These are phyloP conservation scores for Monomorium pharaonis DNA, from an alignment of 1,140 invertebrate species.

Conservation along the genomic window DNA sequence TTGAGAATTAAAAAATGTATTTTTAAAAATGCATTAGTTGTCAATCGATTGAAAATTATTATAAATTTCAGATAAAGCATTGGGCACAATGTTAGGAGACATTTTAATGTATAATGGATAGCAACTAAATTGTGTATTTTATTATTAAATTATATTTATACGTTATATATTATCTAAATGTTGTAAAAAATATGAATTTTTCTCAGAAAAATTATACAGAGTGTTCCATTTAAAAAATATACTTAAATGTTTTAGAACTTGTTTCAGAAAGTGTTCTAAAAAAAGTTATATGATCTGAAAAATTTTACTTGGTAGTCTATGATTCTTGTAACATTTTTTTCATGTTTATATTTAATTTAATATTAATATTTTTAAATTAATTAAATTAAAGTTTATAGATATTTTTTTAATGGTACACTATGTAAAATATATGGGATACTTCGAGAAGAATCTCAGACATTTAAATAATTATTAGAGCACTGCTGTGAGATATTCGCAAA, in stretches of 20 bases:
- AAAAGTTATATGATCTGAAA: no score
- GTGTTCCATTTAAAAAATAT: no score
- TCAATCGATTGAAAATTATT: neutral
- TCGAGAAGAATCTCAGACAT: neutral
- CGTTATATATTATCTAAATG: neutral
- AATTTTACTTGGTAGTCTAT: no score
- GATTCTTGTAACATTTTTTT: no score
- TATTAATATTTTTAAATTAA: no score
- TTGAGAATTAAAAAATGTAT: neutral
- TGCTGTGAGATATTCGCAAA: neutral
- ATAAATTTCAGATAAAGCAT: neutral
- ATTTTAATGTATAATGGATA: neutral
- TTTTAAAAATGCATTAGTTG: neutral
- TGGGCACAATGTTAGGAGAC: neutral
- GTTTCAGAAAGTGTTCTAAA: no score
- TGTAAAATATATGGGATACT: neutral
- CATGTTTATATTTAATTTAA: no score
- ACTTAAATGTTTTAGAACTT: no score
- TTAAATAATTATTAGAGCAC: slow-evolving; percentile 9
- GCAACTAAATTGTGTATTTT: neutral
- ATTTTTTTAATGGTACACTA: no score
- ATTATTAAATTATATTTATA: neutral
- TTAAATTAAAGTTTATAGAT: no score
- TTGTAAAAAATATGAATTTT: neutral
- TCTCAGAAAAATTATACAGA: neutral